phyloP scores from a whole-genome alignment of 2,888 invertebrate genomes.

The Coleophora flavipennella region DNA sequence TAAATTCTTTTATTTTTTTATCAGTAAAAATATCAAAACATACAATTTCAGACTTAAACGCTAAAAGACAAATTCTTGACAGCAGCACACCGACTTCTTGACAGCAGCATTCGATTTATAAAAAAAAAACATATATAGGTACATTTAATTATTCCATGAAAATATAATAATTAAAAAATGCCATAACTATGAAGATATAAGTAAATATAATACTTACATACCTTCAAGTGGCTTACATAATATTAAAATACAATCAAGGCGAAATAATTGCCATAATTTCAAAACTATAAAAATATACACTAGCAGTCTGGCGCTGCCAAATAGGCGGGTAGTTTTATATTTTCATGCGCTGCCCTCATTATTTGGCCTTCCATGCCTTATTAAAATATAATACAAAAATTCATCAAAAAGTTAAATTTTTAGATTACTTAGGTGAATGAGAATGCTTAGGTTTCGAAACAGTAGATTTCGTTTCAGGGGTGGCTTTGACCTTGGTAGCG shows the following conservation, averaged over 20 bases:
- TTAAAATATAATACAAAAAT: conserved; percentile 9
- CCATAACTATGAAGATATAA: conserved; percentile 40
- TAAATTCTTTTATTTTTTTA: conserved; percentile 1
- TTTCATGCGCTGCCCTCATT: not conserved
- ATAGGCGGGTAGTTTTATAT: no score
- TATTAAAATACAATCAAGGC: not conserved
- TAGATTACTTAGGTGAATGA: no score
- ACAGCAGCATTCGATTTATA: no score
- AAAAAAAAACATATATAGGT: no score
- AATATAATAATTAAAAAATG: conserved; percentile 30
- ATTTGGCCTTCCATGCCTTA: conserved; percentile 5
- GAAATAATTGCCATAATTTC: not conserved
- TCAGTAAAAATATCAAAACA: conserved; percentile 6
- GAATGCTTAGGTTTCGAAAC: conserved; percentile 11
- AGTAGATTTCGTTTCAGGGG: conserved; percentile 52
- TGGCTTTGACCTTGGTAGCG: conserved; percentile 41
- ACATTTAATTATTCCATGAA: no score
- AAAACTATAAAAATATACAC: no score
- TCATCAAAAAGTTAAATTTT: no score
- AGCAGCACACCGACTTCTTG: no score
- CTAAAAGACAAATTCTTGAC: no score
- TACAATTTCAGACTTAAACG: conserved; percentile 15
- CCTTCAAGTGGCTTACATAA: conserved; percentile 32
- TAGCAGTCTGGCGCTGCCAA: not conserved
- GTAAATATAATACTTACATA: conserved; percentile 39